Conservation (phyloP, 37 sponge, comb jelly and placozoan species). For the Ephydatia muelleri region DNA sequence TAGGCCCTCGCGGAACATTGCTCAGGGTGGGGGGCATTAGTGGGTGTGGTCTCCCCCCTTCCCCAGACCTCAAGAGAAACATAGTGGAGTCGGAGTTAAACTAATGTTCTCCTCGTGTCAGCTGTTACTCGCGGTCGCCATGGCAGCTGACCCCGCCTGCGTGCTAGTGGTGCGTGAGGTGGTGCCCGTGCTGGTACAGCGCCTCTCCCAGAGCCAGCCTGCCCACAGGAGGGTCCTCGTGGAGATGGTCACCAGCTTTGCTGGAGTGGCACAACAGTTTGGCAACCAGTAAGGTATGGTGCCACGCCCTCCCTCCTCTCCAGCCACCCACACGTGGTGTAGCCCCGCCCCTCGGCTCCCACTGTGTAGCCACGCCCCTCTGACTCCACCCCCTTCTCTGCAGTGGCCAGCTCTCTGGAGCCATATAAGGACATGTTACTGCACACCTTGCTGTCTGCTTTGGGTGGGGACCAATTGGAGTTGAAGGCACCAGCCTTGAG, state of each 20-base stretch:
- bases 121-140: slow-evolving; percentile 39
- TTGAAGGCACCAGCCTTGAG: neutral
- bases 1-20: neutral
- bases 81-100: slow-evolving; percentile 42
- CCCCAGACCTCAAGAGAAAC: slow-evolving; percentile 54
- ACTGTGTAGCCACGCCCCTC: no score
- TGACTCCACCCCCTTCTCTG: no score
- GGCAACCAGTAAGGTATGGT: neutral
- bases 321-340: neutral
- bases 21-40: neutral
- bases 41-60: neutral
- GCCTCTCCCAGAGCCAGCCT: neutral
- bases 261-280: neutral
- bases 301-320: neutral
- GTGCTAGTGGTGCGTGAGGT: slow-evolving; percentile 1
- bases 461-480: neutral
- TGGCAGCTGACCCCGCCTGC: slow-evolving; percentile 49
- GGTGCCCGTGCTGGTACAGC: slow-evolving; percentile 26
- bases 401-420: slow-evolving; percentile 54
- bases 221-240: neutral
- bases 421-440: slow-evolving; percentile 12
- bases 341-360: neutral
- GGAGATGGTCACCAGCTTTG: neutral
- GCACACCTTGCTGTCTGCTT: slow-evolving; percentile 16
- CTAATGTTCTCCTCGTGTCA: slow-evolving; percentile 24